phyloP scores from a whole-genome alignment of 2,797 vertebrate species.

The Paguma larvata region DNA sequence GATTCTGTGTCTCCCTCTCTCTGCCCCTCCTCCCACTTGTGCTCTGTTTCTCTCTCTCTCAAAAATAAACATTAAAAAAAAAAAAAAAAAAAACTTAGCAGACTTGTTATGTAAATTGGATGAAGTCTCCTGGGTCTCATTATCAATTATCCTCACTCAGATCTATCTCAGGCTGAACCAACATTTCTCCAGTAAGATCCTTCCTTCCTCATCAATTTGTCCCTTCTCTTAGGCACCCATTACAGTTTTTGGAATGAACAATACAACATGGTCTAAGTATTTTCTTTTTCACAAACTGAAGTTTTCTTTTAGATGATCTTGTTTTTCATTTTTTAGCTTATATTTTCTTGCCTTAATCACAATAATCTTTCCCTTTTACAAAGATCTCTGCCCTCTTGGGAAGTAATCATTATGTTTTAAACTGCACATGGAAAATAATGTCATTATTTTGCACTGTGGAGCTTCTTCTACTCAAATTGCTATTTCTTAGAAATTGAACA shows the following conservation, averaged over 20 bases:
- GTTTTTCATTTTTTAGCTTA: neutral
- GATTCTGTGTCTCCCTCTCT: too few species aligned
- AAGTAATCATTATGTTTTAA: conserved; percentile 16
- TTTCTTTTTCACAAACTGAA: conserved; percentile 41
- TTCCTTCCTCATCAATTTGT: neutral
- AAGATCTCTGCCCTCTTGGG: conserved; percentile 1
- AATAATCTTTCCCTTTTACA: neutral
- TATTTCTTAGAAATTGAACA: neutral
- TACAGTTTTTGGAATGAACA: conserved; percentile 10
- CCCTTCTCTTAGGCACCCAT: neutral
- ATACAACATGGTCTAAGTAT: neutral
- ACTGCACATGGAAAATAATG: neutral
- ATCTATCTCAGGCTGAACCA: neutral
- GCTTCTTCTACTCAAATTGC: conserved; percentile 26
- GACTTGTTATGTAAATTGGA: neutral
- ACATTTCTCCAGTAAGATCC: neutral
- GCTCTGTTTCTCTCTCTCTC: too few species aligned
- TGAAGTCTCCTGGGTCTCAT: neutral
- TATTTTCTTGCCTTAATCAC: conserved; percentile 22
- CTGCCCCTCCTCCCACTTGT: too few species aligned
- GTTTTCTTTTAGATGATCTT: neutral
- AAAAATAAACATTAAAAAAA: neutral
- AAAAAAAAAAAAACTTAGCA: neutral
- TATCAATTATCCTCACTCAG: neutral
- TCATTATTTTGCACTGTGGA: neutral